These are phyloP conservation scores for Saccopteryx bilineata DNA, from an alignment of 2,113 vertebrate species.

Conservation along the genomic window DNA sequence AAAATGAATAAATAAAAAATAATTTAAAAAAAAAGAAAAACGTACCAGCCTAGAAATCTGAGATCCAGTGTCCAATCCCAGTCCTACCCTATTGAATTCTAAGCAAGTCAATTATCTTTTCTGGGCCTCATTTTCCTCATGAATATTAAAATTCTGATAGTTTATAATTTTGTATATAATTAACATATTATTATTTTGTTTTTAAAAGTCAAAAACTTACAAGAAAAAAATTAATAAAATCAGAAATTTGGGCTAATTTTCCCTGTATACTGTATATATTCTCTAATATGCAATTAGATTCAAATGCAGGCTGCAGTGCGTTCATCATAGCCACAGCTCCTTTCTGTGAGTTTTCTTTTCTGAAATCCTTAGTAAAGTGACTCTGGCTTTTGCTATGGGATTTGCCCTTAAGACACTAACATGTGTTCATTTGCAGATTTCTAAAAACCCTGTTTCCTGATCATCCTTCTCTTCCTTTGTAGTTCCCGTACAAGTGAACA, in stretches of 20 bases:
- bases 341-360: neutral
- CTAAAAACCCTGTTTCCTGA: conserved; percentile 1
- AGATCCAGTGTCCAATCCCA: neutral
- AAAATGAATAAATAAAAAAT: too few relatives aligned
- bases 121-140: neutral
- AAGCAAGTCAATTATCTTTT: neutral
- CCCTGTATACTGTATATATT: neutral
- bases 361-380: neutral
- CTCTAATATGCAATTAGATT: neutral
- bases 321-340: neutral
- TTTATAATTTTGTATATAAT: neutral
- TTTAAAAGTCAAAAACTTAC: neutral
- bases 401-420: neutral
- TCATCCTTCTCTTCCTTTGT: neutral
- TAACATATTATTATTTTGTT: neutral
- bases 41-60: neutral
- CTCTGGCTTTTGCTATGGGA: neutral
- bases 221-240: conserved; percentile 42
- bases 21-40: too few relatives aligned
- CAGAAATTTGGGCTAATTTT: neutral
- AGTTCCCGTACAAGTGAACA: neutral
- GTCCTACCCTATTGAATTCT: neutral
- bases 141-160: neutral
- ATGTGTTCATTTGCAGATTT: neutral
- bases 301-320: neutral